Conservation (phyloP, 1,140 invertebrate genomes). For the Thaumatotibia leucotreta region DNA sequence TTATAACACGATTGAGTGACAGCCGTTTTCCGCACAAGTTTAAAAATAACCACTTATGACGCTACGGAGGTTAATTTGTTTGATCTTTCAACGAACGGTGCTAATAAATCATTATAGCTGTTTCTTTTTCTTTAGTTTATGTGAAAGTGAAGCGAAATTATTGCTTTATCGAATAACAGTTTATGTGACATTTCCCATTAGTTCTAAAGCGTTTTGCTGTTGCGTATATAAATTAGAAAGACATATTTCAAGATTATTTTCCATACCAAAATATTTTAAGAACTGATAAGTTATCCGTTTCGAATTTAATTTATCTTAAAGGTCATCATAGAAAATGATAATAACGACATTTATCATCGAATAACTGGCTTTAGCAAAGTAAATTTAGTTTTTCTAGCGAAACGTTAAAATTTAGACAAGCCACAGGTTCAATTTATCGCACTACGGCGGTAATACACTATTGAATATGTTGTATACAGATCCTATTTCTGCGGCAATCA, state of each 20-base stretch:
- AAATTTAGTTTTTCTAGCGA: background rate
- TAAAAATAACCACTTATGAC: conserved; percentile 22
- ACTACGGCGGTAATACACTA: too few relatives aligned
- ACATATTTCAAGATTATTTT: background rate
- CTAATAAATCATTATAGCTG: conserved; percentile 17
- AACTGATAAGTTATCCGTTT: background rate
- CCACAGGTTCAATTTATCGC: too few relatives aligned
- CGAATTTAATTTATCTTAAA: background rate
- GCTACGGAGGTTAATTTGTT: conserved; percentile 24
- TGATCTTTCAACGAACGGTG: conserved; percentile 19
- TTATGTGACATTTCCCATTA: conserved; percentile 1
- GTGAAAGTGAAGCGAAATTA: background rate
- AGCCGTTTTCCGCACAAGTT: conserved; percentile 15
- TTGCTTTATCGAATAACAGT: conserved; percentile 11
- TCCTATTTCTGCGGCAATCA: too few relatives aligned
- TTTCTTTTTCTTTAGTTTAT: conserved; percentile 6
- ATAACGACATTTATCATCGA: background rate
- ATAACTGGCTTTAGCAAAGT: background rate
- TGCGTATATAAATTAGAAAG: background rate
- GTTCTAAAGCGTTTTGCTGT: conserved; percentile 1
- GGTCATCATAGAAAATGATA: background rate
- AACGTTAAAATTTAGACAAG: too few relatives aligned
- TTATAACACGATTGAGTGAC: conserved; percentile 25
- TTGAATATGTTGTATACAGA: too few relatives aligned
- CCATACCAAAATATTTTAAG: background rate